Evolutionary conservation across 2,888 invertebrate species (phyloP), one percentile per base, ranked within the genome.

Genomic region (Pristionchus fissidentatus): DNA sequence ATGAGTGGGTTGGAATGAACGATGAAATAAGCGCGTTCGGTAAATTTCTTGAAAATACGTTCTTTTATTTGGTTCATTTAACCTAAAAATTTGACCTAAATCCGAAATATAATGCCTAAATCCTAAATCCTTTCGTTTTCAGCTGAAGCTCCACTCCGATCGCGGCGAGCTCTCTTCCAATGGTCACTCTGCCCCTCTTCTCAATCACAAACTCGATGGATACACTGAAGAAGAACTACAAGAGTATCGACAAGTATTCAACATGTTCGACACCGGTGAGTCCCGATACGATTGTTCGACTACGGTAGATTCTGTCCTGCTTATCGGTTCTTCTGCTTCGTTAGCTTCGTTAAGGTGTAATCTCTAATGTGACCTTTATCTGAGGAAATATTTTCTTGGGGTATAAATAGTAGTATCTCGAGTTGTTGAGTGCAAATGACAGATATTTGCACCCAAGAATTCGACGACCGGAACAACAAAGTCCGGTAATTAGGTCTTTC

Each of bases 231-330:
- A 91, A 77, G 91, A 91, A 80, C 88, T 91, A 26, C 79, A 84
- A 57, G 91, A 91, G 86, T 91, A 91, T 85, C 87, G 91, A 70
- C 91, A 91, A 84, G 90, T 91, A 57, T 91, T 91, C 87, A 91
- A 91, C 85, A 90, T 92, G 89, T 91, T 91, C 83, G 91, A 91
- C 83, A 87, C 91, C 38, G 89, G 90, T 90, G 29, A 81, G 78
- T 70, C 70, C 41, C 41, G 41, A 10, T 41, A 1, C 70, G 43
- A 70, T 43, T 70, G 41, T 70, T 26, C 1, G 70, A 41, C 43
- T 70, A 70, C 70, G 41, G 41, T 70, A 70, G 70, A 1, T 35
- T 62, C 8, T 32, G 5, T 2, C 35, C 35, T 1, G 3, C 62
- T 29, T 46, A 46, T 10, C 10, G 46, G 46, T 10, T 10, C 46